Percentiles rank a stretch among this genome's conserved stretches.
Evolutionary conservation across 2,888 invertebrate species (phyloP).

Genomic region (Piscicola geometra): DNA sequence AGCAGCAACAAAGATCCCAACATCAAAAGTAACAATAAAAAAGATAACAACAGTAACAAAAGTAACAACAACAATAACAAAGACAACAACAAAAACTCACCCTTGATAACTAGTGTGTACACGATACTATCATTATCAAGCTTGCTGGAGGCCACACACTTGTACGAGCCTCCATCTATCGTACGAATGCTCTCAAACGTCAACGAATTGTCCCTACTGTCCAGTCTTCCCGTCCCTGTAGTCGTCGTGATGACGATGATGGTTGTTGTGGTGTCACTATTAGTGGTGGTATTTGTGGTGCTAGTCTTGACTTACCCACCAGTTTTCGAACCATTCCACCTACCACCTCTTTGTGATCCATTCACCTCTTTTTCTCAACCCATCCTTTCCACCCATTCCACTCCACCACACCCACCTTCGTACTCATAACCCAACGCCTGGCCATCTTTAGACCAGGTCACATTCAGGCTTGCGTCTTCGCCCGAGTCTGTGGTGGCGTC

Average conservation of each 20-base stretch:
- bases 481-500: constrained; percentile 29
- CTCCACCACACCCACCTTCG: constrained; percentile 45
- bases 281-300: background rate
- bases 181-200: constrained; percentile 44
- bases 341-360: too few relatives aligned
- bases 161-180: constrained; percentile 41
- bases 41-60: too few relatives aligned
- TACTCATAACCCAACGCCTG: constrained; percentile 54
- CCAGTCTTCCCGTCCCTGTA: constrained; percentile 14
- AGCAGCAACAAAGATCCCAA: too few relatives aligned
- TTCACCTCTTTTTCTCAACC: too few relatives aligned
- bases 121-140: constrained; percentile 41
- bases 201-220: constrained; percentile 43
- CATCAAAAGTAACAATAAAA: too few relatives aligned
- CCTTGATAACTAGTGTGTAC: constrained; percentile 41
- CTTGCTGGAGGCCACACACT: constrained; percentile 43
- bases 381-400: too few relatives aligned
- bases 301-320: too few relatives aligned
- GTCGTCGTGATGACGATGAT: background rate
- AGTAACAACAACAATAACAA: too few relatives aligned
- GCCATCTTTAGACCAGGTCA: constrained; percentile 64
- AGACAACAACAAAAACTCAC: too few relatives aligned
- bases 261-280: background rate
- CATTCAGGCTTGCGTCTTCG: constrained; percentile 21
- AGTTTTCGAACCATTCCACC: too few relatives aligned